Evolutionary conservation across 1,140 invertebrate species (phyloP).

Genomic region (Heliothis subflexa): DNA sequence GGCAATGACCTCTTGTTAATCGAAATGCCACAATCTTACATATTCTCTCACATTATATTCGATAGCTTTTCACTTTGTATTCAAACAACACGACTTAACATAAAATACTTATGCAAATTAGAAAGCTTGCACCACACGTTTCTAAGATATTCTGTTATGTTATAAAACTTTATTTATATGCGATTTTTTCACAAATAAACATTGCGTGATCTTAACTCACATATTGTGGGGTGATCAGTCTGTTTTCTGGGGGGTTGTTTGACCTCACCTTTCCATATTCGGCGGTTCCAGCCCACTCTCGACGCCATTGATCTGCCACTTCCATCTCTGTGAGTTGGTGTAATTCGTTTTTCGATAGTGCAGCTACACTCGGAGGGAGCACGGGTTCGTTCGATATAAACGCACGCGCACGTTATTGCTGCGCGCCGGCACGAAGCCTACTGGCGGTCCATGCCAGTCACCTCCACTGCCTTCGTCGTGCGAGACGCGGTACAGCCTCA

Average conservation of each 20-base stretch:
- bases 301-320: slow-evolving; percentile 82
- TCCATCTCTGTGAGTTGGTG: slow-evolving; percentile 70
- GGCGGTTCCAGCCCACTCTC: slow-evolving; percentile 82
- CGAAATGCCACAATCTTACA: slow-evolving; percentile 53
- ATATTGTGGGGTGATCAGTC: not conserved
- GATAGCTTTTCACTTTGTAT: not conserved
- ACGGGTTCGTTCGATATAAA: slow-evolving; percentile 58
- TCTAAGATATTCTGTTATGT: not conserved
- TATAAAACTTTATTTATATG: not conserved
- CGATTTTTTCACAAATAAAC: not conserved
- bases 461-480: slow-evolving; percentile 27
- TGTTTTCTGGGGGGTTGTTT: slow-evolving; percentile 32
- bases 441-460: slow-evolving; percentile 56
- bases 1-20: slow-evolving; percentile 74
- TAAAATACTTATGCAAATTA: slow-evolving; percentile 26
- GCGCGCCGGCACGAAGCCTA: slow-evolving; percentile 73
- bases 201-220: not conserved
- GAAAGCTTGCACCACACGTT: slow-evolving; percentile 34
- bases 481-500: slow-evolving; percentile 57
- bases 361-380: slow-evolving; percentile 77
- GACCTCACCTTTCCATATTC: slow-evolving; percentile 82
- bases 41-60: slow-evolving; percentile 17
- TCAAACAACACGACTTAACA: not conserved
- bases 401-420: slow-evolving; percentile 70
- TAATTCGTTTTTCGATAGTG: slow-evolving; percentile 70